Evolutionary conservation across 2,797 vertebrate species (phyloP).

Genomic region (Oreochromis grahami): DNA sequence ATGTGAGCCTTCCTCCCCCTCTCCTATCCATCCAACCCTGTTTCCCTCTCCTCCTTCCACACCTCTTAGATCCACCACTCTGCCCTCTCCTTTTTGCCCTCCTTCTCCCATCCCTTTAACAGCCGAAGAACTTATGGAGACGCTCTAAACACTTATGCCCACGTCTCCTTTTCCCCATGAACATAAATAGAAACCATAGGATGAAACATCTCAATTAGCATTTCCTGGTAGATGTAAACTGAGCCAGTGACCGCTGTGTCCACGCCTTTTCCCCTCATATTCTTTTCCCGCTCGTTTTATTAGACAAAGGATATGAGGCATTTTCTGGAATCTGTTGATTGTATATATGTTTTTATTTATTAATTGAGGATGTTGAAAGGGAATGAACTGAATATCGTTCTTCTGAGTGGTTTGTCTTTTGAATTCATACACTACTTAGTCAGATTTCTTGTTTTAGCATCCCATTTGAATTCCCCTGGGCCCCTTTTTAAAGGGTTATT

Average conservation of each 20-base stretch:
- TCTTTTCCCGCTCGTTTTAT: neutral
- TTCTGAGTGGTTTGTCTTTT: constrained; percentile 13
- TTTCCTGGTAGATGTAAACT: constrained; percentile 45
- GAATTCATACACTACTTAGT: constrained; percentile 1
- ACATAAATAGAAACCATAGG: neutral
- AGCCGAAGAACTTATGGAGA: constrained; percentile 56
- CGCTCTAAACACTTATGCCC: neutral
- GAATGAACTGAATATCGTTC: constrained; percentile 13
- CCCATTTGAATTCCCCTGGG: neutral
- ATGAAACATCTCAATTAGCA: neutral
- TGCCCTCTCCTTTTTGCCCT: neutral
- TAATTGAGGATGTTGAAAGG: constrained; percentile 17
- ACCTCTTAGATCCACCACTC: constrained; percentile 22
- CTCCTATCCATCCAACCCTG: constrained; percentile 42
- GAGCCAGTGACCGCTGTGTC: constrained; percentile 41
- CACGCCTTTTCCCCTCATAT: neutral
- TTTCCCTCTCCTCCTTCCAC: constrained; percentile 65
- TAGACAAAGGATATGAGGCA: neutral
- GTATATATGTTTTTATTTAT: constrained; percentile 65
- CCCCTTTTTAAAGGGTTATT: constrained; percentile 30
- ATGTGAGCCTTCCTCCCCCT: constrained; percentile 28
- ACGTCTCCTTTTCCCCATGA: neutral
- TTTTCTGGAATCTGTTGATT: constrained; percentile 27
- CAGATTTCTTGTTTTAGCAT: constrained; percentile 34
- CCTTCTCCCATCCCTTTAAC: constrained; percentile 16